Evolutionary conservation across 2,113 vertebrate genomes (phyloP), one percentile per base, ranked within the genome.

Genomic region (Dissostichus mawsoni): DNA sequence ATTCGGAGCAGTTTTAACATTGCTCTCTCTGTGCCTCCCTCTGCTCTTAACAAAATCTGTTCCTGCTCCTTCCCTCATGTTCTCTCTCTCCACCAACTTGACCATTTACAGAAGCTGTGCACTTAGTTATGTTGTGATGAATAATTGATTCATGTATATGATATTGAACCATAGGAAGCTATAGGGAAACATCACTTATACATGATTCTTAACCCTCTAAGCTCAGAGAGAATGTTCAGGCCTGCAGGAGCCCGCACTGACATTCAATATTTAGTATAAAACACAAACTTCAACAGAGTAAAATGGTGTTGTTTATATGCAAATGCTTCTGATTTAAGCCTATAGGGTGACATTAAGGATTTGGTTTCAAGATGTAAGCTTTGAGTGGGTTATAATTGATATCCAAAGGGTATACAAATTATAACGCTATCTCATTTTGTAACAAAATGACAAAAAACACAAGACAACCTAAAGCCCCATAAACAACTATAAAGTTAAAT

Each of bases 81-180:
- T 29, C 36, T 50, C 9, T 23, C 25, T 47, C 41, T 14, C 5
- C 17, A 41, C 67, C n/a, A 23, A 13, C 10, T 23, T 36, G 20
- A 56, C 33, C 64, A 33, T 71, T 74, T 72, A 2, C 0, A 48
- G n/a, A 41, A 25, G 18, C 16, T 14, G 51, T 73, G 20, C 47
- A 36, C 13, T 29, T 64, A n/a, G 23, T 20, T 33, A 48, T 59
- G 33, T 69, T 69, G 48, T 23, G 51, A 53, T 85, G 45, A 78
- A 83, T 86, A 69, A 80, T 80, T 36, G 36, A 81, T 51, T 63
- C n/a, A n/a, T 74, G 50, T 62, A 41, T 65, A 45, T 72, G 58
- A 77, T 48, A 82, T 74, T 55, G 70, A 75, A 45, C 59, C 55
- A 44, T 13, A 29, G 11, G 33, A 55, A 13, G 12, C 53, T 44